Evolutionary conservation across 2,888 invertebrate species (phyloP), one percentile per base, ranked within the genome.

Genomic region (Agrypnus murinus): DNA sequence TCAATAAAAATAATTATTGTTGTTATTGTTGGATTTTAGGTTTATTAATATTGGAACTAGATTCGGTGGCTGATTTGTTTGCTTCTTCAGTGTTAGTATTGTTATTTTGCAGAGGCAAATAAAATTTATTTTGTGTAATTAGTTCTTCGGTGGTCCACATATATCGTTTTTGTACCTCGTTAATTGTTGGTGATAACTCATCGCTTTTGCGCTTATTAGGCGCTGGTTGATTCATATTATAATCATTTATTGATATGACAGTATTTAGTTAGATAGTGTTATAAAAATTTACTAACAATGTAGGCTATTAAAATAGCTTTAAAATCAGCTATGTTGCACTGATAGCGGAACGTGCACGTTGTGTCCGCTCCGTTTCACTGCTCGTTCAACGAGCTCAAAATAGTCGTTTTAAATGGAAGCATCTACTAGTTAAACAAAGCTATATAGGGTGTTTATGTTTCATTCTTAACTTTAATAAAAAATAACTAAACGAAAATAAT

Each of bases 141-240:
- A 46, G 40, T 2, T 32, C 19, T 46, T 2, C 17, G 7, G 46
- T 17, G 15, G 46, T 17, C 17, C 46, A 19, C 17, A 17, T 17
- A 10, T 46, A 46, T 9, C 19, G 46, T 17, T 46, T 46, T 46
- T 58, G 46, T 9, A 14, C 45, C 15, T 45, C 45, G 45, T 45
- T 45, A 15, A n/a, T 12, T 15, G 45, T 3, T 15, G 15, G 45
- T 45, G 45, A 10, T 45, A 45, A 45, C 4, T 14, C 3, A n/a
- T 45, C 45, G 3, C 4, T 1, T 45, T 45, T 45, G 40, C 58
- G 58, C 19, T 58, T 40, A 19, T 25, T 2, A 12, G 19, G 10
- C 19, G 58, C 43, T 58, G 40, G 17, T 40, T 58, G 40, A 40
- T 58, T 40, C 58, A 58, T 10, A 7, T 58, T 38, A 12, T 25